Evolutionary conservation across 2,888 invertebrate species (phyloP).

Genomic region (Eretmocerus hayati): DNA sequence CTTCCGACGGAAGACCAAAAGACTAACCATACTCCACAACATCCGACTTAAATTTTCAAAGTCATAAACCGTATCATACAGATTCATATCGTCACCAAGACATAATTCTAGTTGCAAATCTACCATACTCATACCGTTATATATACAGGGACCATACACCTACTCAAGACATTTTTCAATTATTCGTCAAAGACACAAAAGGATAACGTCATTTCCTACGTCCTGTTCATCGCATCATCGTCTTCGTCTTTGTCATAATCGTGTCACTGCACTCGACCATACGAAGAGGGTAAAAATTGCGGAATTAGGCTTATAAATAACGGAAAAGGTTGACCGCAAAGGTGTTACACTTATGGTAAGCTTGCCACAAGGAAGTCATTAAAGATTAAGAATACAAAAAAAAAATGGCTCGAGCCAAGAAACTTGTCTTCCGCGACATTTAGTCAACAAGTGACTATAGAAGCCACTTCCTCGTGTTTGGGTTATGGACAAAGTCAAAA

Average conservation of each 20-base stretch:
- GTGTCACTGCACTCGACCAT: conserved; percentile 12
- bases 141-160: too few relatives aligned
- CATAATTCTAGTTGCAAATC: too few relatives aligned
- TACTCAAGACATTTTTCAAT: too few relatives aligned
- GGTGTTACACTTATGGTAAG: conserved; percentile 9
- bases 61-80: too few relatives aligned
- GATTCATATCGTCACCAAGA: too few relatives aligned
- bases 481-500: too few relatives aligned
- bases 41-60: too few relatives aligned
- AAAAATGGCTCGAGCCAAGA: not conserved
- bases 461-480: too few relatives aligned
- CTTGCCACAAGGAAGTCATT: conserved; percentile 17
- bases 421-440: not conserved
- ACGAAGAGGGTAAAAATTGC: conserved; percentile 26
- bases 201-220: conserved; percentile 16
- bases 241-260: too few relatives aligned
- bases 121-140: too few relatives aligned
- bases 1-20: too few relatives aligned
- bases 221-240: conserved; percentile 10
- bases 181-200: not conserved
- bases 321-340: conserved; percentile 26
- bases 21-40: too few relatives aligned
- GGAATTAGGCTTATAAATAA: conserved; percentile 31
- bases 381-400: conserved; percentile 13
- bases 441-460: not conserved